Percentiles rank a stretch among this genome's conserved stretches.
These are phyloP conservation scores for Heliangelus exortis DNA, from an alignment of 2,797 vertebrate species.

Conservation along the genomic window DNA sequence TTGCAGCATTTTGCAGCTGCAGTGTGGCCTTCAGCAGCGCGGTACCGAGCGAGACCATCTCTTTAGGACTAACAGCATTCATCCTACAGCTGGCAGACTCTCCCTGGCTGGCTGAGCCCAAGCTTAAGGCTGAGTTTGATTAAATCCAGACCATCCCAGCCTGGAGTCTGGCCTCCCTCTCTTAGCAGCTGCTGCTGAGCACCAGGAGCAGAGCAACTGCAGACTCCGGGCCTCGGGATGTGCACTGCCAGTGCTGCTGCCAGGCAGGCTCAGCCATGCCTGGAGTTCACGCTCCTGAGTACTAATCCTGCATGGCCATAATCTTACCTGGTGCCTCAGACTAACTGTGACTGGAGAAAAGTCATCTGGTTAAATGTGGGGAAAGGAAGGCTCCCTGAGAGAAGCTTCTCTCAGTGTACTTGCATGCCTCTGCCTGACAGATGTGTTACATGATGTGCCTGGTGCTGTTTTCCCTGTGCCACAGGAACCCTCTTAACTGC, in stretches of 20 bases:
- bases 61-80: slow-evolving; percentile 12
- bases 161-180: background rate
- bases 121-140: background rate
- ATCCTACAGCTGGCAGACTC: background rate
- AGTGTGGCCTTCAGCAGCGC: background rate
- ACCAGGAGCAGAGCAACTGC: background rate
- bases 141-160: background rate
- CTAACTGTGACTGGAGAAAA: slow-evolving; percentile 35
- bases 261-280: slow-evolving; percentile 10
- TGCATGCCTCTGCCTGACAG: slow-evolving; percentile 55
- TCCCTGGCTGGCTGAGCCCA: slow-evolving; percentile 11
- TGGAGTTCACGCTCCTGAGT: background rate
- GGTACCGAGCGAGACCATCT: slow-evolving; percentile 40
- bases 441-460: background rate
- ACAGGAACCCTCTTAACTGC: background rate
- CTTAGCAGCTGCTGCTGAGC: background rate
- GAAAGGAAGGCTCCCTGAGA: background rate
- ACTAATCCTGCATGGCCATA: slow-evolving; percentile 71
- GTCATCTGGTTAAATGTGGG: background rate
- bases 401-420: background rate
- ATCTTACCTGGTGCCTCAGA: background rate
- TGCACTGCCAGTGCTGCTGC: background rate
- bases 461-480: background rate
- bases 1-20: background rate
- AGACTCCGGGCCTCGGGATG: background rate